Evolutionary conservation across 2,113 vertebrate species (phyloP).

Genomic region (Oreochromis tanganicae): DNA sequence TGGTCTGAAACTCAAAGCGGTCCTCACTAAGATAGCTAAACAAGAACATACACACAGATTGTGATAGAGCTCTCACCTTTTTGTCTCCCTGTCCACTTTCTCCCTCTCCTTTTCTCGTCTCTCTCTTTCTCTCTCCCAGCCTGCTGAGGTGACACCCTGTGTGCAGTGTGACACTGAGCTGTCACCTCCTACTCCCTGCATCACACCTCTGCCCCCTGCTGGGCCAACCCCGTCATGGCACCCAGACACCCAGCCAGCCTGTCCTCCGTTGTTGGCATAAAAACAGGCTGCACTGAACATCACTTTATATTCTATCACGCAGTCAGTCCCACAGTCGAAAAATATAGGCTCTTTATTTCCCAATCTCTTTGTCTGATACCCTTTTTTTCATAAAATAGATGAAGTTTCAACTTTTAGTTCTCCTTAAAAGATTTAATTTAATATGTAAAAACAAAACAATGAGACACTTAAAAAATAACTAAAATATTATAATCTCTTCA

Average conservation of each 20-base stretch:
- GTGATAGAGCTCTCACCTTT: slow-evolving; percentile 32
- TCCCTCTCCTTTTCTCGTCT: slow-evolving; percentile 9
- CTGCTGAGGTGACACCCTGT: slow-evolving; percentile 59
- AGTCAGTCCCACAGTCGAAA: background rate
- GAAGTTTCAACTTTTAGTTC: background rate
- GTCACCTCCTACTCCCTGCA: slow-evolving; percentile 67
- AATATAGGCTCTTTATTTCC: background rate
- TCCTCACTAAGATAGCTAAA: background rate
- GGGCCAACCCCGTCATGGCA: slow-evolving; percentile 47
- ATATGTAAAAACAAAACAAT: background rate
- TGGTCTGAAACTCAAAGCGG: background rate
- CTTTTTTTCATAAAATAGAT: background rate
- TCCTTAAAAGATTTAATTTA: background rate
- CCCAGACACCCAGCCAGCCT: slow-evolving; percentile 30
- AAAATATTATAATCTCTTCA: background rate
- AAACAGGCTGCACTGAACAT: background rate
- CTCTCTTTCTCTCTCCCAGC: background rate
- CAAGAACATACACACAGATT: background rate
- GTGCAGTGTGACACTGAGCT: slow-evolving; percentile 60
- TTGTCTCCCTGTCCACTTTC: slow-evolving; percentile 24
- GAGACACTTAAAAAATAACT: background rate
- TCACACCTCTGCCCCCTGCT: slow-evolving; percentile 72
- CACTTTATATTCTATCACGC: slow-evolving; percentile 5
- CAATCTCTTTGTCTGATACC: background rate
- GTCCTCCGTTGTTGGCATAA: slow-evolving; percentile 11